Conservation (phyloP, 2,888 invertebrate species). For the Magallana nippona region DNA sequence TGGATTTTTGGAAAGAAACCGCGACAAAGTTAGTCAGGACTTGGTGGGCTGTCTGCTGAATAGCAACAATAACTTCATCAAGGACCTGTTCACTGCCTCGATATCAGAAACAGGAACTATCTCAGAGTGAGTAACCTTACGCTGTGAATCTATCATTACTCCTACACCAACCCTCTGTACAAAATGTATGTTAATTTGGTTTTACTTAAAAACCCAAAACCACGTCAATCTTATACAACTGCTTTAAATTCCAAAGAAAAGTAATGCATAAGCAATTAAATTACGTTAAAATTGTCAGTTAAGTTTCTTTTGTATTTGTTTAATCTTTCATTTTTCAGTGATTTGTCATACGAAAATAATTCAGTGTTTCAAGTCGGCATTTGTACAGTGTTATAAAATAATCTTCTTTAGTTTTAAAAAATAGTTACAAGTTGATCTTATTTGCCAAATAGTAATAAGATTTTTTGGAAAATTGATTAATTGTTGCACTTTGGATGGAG, state of each 20-base stretch:
- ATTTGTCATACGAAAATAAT: not conserved
- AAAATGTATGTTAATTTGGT: not conserved
- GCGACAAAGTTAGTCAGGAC: conserved; percentile 70
- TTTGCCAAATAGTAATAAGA: no score
- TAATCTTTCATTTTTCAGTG: not conserved
- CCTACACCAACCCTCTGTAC: not conserved
- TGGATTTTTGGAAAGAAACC: conserved; percentile 74
- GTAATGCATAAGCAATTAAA: no score
- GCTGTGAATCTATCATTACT: not conserved
- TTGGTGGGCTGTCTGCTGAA: conserved; percentile 67
- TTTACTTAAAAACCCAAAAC: no score
- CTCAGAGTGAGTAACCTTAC: conserved; percentile 66
- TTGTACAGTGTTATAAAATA: no score
- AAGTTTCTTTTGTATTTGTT: not conserved
- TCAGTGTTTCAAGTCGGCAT: no score
- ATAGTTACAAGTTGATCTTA: no score
- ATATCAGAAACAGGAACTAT: conserved; percentile 68
- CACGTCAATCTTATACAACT: no score
- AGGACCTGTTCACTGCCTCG: conserved; percentile 68
- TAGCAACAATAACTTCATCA: conserved; percentile 71
- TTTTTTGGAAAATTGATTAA: no score
- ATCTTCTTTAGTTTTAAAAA: no score
- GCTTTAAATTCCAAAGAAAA: no score
- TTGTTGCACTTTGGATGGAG: no score
- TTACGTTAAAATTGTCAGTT: not conserved